Evolutionary conservation across 2,888 invertebrate species (phyloP).

Genomic region (Melanophora roralis): DNA sequence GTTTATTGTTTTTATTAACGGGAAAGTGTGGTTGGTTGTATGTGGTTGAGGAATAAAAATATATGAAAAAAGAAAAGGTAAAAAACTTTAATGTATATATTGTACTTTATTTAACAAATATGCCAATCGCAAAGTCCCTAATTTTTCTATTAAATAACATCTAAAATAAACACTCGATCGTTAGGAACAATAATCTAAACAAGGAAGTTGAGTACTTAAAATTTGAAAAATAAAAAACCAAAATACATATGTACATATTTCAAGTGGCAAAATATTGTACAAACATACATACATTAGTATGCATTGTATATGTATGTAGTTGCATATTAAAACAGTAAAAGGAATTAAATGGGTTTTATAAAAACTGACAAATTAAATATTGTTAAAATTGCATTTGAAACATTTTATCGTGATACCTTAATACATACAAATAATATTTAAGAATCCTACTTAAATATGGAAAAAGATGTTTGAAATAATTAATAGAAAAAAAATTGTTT

Average conservation of each 20-base stretch:
- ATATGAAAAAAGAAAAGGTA: conserved; percentile 64
- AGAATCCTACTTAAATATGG: background rate
- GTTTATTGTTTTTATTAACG: background rate
- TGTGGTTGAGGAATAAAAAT: conserved; percentile 54
- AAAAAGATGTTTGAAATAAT: background rate
- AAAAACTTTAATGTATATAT: conserved; percentile 57
- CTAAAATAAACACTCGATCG: conserved; percentile 7
- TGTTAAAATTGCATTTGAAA: conserved; percentile 4
- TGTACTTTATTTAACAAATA: too few relatives aligned
- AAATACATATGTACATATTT: background rate
- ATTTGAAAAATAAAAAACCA: conserved; percentile 6
- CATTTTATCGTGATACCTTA: background rate
- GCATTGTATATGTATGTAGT: too few relatives aligned
- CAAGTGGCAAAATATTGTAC: too few relatives aligned
- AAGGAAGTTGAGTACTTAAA: background rate
- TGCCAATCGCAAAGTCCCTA: too few relatives aligned
- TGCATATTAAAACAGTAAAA: too few relatives aligned
- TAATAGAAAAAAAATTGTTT: background rate
- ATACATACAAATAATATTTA: background rate
- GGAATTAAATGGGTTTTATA: too few relatives aligned
- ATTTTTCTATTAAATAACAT: background rate
- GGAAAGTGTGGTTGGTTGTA: conserved; percentile 19
- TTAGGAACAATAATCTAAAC: conserved; percentile 27
- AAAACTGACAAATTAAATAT: too few relatives aligned
- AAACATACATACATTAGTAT: too few relatives aligned